Evolutionary conservation across 2,888 invertebrate species (phyloP).

Genomic region (Podabrus alpinus): DNA sequence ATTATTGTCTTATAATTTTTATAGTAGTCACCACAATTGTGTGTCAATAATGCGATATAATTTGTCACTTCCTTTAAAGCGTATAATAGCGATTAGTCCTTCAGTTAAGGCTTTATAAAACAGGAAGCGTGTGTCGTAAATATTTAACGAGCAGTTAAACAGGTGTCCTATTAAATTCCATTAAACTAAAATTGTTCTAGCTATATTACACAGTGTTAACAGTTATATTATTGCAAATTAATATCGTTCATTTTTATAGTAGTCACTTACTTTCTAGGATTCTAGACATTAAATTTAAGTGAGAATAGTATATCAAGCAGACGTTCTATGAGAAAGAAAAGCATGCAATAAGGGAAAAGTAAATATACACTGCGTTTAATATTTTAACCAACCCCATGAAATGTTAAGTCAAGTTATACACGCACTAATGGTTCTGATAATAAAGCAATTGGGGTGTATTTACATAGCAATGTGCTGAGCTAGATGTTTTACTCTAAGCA

Average conservation of each 20-base stretch:
- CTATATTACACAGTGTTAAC: neutral
- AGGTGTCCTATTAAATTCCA: conserved; percentile 3
- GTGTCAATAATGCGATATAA: conserved; percentile 3
- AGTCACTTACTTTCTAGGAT: neutral
- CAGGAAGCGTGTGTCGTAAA: conserved; percentile 10
- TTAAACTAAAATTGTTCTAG: conserved; percentile 6
- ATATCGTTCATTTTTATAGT: neutral
- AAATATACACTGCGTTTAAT: conserved; percentile 22
- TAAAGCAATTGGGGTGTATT: conserved; percentile 44
- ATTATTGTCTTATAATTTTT: neutral
- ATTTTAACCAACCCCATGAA: conserved; percentile 38
- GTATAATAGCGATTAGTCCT: conserved; percentile 6
- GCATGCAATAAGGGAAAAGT: conserved; percentile 5
- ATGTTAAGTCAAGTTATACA: conserved; percentile 44
- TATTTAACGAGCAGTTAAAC: conserved; percentile 8
- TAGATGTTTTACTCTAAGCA: conserved; percentile 1
- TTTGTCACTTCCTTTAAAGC: conserved; percentile 14
- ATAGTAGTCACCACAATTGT: conserved; percentile 1
- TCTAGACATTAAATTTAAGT: neutral
- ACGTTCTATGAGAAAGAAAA: neutral
- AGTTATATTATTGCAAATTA: neutral
- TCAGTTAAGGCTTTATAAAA: conserved; percentile 7
- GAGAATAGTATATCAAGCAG: neutral
- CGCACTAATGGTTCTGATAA: conserved; percentile 47
- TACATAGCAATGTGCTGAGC: conserved; percentile 24